These are phyloP conservation scores for Wiebesia pumilae DNA, from an alignment of 1,140 invertebrate species.

Conservation along the genomic window DNA sequence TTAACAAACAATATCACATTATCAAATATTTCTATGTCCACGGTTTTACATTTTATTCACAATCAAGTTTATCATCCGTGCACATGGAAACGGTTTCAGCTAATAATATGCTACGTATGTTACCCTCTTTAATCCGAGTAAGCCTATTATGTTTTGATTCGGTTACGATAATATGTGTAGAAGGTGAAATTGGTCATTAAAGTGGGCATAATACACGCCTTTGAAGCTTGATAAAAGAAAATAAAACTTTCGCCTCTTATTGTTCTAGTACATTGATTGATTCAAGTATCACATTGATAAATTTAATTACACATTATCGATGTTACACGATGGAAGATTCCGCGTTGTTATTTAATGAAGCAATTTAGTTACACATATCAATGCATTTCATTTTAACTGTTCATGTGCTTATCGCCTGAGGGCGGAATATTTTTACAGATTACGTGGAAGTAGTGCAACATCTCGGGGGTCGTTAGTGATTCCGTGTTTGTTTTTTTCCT, in stretches of 20 bases:
- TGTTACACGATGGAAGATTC: neutral
- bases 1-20: neutral
- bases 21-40: neutral
- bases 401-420: neutral
- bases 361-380: neutral
- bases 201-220: neutral
- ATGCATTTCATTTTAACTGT: neutral
- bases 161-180: neutral
- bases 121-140: neutral
- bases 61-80: neutral
- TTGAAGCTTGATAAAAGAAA: neutral
- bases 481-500: neutral
- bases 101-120: neutral
- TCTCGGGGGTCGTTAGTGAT: slow-evolving; percentile 21
- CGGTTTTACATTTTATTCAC: neutral
- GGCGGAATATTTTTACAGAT: neutral
- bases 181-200: neutral
- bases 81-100: neutral
- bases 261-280: neutral
- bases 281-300: no score
- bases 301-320: neutral
- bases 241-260: neutral
- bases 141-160: neutral
- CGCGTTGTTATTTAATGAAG: neutral
- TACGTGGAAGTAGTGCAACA: no score